Conservation (phyloP, 1,140 invertebrate species). For the Plodia interpunctella region DNA sequence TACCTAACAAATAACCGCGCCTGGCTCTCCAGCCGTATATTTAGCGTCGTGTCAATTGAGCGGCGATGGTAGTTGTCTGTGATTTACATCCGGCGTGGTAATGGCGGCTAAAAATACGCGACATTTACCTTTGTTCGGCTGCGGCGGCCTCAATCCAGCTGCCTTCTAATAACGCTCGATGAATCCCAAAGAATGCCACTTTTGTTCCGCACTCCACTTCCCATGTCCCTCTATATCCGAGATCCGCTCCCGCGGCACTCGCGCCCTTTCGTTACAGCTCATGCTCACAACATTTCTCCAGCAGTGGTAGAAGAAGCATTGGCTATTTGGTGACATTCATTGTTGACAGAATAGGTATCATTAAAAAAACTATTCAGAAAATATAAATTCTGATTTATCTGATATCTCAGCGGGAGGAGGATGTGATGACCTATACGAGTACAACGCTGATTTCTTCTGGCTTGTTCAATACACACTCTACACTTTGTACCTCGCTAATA, state of each 20-base stretch:
- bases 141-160: slow-evolving; percentile 21
- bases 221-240: not conserved
- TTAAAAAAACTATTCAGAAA: no score
- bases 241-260: not conserved
- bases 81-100: slow-evolving; percentile 22
- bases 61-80: slow-evolving; percentile 8
- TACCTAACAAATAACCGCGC: no score
- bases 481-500: no score
- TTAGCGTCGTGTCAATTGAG: not conserved
- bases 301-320: no score
- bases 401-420: no score
- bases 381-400: no score
- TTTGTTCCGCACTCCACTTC: slow-evolving; percentile 18
- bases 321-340: no score
- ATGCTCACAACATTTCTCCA: no score
- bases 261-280: slow-evolving; percentile 8
- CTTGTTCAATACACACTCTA: no score
- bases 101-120: slow-evolving; percentile 34
- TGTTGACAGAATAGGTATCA: no score
- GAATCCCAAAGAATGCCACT: slow-evolving; percentile 52
- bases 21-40: not conserved
- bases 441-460: no score
- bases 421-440: no score
- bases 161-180: slow-evolving; percentile 38
- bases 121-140: slow-evolving; percentile 41